A percentile compares a stretch with the other conserved stretches of the same genome.
Conservation (phyloP, 2,113 vertebrate species). For the Platichthys flesus region DNA sequence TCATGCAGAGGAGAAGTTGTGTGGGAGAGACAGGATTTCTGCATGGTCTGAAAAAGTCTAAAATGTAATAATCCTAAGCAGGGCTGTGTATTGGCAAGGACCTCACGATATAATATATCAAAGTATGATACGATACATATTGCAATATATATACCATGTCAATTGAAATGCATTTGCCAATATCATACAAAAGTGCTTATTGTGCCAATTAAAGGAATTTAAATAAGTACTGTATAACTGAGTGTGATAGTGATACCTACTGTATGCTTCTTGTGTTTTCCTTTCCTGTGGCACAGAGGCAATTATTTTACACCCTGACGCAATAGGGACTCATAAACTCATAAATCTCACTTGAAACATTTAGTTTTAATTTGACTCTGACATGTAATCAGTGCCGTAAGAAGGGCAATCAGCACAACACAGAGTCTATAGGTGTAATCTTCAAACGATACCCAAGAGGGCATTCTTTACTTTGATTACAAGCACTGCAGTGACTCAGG, state of each 20-base stretch:
- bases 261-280: not conserved
- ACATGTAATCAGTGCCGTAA: slow-evolving; percentile 27
- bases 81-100: too few species aligned
- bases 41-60: too few species aligned
- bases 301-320: slow-evolving; percentile 2
- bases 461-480: slow-evolving; percentile 48
- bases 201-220: too few species aligned
- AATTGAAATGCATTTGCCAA: too few species aligned
- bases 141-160: too few species aligned
- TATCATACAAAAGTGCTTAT: too few species aligned
- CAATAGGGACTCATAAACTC: not conserved
- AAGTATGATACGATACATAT: too few species aligned
- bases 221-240: not conserved
- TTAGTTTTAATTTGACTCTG: slow-evolving; percentile 15
- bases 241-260: not conserved
- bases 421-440: slow-evolving; percentile 37
- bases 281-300: not conserved
- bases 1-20: too few species aligned
- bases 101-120: too few species aligned
- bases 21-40: too few species aligned
- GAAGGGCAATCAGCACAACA: slow-evolving; percentile 34
- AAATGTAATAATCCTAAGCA: too few species aligned
- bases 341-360: slow-evolving; percentile 15
- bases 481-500: slow-evolving; percentile 9
- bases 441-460: slow-evolving; percentile 42